These are phyloP conservation scores for Thamnaconus septentrionalis DNA, from an alignment of 2,113 vertebrate genomes.

Conservation along the genomic window DNA sequence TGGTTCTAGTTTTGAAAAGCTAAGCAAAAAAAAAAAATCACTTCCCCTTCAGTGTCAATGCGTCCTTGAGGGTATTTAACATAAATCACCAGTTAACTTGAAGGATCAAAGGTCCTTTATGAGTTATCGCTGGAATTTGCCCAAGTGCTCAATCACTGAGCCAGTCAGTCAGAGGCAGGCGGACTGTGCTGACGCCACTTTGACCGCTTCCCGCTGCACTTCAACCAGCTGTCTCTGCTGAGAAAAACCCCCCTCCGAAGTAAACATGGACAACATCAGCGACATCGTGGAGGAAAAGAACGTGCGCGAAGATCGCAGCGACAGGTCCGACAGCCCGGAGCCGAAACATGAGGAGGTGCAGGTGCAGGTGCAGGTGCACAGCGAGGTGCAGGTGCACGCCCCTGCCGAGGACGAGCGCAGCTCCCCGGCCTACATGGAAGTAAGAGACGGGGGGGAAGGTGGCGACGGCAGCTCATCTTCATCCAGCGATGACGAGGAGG, in stretches of 20 bases:
- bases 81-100: slow-evolving; percentile 49
- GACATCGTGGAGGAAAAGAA: slow-evolving; percentile 23
- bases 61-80: slow-evolving; percentile 33
- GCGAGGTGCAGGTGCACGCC: slow-evolving; percentile 48
- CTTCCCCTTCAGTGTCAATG: no score
- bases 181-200: slow-evolving; percentile 8
- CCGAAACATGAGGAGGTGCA: slow-evolving; percentile 21
- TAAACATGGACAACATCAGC: slow-evolving; percentile 54
- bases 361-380: slow-evolving; percentile 30
- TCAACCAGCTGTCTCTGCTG: slow-evolving; percentile 5
- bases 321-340: slow-evolving; percentile 17
- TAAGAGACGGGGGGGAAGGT: slow-evolving; percentile 12
- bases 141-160: background rate
- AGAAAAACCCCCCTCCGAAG: background rate
- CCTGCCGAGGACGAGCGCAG: slow-evolving; percentile 5
- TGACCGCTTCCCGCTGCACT: slow-evolving; percentile 16
- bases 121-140: slow-evolving; percentile 60
- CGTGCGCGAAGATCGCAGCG: slow-evolving; percentile 1
- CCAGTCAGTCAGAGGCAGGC: slow-evolving; percentile 49
- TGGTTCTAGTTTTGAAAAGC: no score
- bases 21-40: no score
- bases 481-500: slow-evolving; percentile 44
- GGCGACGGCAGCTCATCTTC: slow-evolving; percentile 36
- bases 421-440: slow-evolving; percentile 63
- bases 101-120: slow-evolving; percentile 75